Conservation (phyloP, 1,140 invertebrate species). For the Samia ricini region DNA sequence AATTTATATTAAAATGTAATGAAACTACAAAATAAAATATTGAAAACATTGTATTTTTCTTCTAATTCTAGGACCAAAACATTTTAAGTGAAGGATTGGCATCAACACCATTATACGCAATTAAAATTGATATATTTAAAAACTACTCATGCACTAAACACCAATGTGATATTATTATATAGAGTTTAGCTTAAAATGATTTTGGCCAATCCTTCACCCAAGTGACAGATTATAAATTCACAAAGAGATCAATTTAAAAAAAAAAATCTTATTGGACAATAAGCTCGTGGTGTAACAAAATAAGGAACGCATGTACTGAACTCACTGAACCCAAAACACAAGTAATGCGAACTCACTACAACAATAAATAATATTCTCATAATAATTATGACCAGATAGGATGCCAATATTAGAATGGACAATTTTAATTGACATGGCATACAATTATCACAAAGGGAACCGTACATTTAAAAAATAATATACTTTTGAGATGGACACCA, state of each 20-base stretch:
- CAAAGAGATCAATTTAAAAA: conserved; percentile 67
- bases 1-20: conserved; percentile 9
- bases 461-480: conserved; percentile 44
- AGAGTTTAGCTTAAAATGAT: conserved; percentile 9
- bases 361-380: conserved; percentile 58
- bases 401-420: conserved; percentile 67
- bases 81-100: conserved; percentile 52
- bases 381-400: conserved; percentile 69
- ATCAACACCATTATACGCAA: conserved; percentile 29
- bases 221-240: conserved; percentile 57
- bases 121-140: conserved; percentile 32
- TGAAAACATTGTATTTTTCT: conserved; percentile 63
- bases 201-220: conserved; percentile 51
- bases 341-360: conserved; percentile 59
- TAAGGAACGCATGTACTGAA: conserved; percentile 12
- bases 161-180: conserved; percentile 2
- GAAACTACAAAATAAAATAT: conserved; percentile 27
- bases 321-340: conserved; percentile 52
- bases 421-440: conserved; percentile 72
- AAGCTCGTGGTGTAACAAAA: conserved; percentile 41
- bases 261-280: conserved; percentile 53
- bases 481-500: conserved; percentile 41
- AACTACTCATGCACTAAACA: conserved; percentile 17
- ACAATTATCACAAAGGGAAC: conserved; percentile 64
- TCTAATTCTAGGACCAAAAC: conserved; percentile 66